Percentiles rank a stretch among this genome's conserved stretches.
Evolutionary conservation across 1,140 invertebrate genomes (phyloP).

Genomic region (Bombus impatiens): DNA sequence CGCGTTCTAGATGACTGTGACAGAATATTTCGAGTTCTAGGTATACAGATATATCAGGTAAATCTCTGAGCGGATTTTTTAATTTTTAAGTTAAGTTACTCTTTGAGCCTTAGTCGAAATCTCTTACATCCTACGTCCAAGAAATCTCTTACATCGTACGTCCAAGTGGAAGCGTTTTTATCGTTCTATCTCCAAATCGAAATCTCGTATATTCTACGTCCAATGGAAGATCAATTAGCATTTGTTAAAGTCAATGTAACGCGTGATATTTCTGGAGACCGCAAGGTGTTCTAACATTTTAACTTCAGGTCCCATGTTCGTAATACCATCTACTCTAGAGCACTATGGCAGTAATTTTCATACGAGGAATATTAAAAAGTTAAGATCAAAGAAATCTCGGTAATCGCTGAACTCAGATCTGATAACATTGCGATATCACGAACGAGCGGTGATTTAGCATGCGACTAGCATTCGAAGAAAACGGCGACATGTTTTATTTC

Average conservation of each 20-base stretch:
- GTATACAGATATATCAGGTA: too few relatives aligned
- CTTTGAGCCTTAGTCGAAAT: too few relatives aligned
- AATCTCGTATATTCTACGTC: not conserved
- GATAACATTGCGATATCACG: not conserved
- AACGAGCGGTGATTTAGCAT: not conserved
- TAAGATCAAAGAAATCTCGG: not conserved
- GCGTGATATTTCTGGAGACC: not conserved
- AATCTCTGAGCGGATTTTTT: too few relatives aligned
- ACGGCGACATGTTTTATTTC: not conserved
- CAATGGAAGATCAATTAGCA: too few relatives aligned
- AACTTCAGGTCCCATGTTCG: not conserved
- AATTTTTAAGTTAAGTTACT: too few relatives aligned
- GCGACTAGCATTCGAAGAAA: not conserved
- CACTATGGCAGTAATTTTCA: not conserved
- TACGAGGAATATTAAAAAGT: not conserved
- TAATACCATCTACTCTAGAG: not conserved
- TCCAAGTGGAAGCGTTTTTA: too few relatives aligned
- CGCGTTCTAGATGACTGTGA: too few relatives aligned
- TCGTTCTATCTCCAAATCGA: too few relatives aligned
- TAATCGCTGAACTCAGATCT: not conserved
- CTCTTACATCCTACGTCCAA: not conserved
- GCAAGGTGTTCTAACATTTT: not conserved
- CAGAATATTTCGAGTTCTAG: too few relatives aligned
- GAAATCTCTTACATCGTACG: too few relatives aligned
- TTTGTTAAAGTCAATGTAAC: not conserved